Evolutionary conservation across 1,140 invertebrate genomes (phyloP).

Genomic region (Meteorus sp.): DNA sequence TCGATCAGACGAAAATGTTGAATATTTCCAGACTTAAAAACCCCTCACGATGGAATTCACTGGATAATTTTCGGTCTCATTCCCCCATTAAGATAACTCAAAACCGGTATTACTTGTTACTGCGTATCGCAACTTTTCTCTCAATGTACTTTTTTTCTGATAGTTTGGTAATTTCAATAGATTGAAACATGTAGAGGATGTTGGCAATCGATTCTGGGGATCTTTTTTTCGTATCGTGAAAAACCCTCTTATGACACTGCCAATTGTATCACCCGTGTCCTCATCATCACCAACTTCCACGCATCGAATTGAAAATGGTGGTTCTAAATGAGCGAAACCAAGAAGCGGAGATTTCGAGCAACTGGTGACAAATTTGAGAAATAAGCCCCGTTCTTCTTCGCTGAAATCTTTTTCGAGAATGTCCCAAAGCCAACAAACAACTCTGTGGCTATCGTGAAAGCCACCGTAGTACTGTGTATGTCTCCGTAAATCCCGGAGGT

Average conservation of each 20-base stretch:
- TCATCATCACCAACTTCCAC: conserved; percentile 99
- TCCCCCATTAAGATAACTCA: conserved; percentile 90
- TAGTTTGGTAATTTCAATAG: conserved; percentile 98
- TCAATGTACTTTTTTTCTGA: conserved; percentile 90
- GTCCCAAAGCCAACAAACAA: conserved; percentile 99
- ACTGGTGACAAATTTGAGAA: conserved; percentile 99
- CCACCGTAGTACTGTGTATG: conserved; percentile 99
- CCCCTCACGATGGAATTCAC: no score
- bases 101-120: conserved; percentile 98
- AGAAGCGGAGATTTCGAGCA: conserved; percentile 97
- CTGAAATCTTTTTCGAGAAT: conserved; percentile 95
- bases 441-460: conserved; percentile 97
- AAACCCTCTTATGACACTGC: conserved; percentile 96
- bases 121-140: conserved; percentile 96
- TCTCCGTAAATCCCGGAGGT: conserved; percentile 85
- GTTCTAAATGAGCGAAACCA: conserved; percentile 96
- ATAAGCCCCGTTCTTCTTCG: conserved; percentile 87
- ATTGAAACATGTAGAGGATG: conserved; percentile 99
- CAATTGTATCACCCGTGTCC: conserved; percentile 95
- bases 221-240: conserved; percentile 96
- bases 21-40: no score
- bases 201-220: conserved; percentile 92
- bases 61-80: no score
- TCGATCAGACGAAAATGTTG: no score
- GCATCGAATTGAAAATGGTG: conserved; percentile 98